These are phyloP conservation scores for Leistus spinibarbis DNA, from an alignment of 2,888 invertebrate genomes.

Conservation along the genomic window DNA sequence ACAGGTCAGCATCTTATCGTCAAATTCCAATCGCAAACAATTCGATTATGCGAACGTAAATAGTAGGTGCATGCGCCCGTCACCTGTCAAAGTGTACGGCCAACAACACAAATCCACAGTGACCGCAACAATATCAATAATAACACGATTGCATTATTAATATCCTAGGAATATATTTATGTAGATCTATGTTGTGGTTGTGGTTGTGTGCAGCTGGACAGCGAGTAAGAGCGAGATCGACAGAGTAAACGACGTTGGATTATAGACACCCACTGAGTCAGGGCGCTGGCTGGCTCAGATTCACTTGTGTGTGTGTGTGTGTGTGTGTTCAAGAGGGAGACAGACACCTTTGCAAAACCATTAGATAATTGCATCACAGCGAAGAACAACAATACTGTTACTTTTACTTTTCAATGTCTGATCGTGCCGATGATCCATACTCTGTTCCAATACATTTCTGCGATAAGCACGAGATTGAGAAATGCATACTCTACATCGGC, in stretches of 20 bases:
- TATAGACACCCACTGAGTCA: not conserved
- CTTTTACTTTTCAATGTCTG: not conserved
- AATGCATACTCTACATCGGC: not conserved
- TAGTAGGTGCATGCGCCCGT: not conserved
- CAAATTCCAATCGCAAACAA: not conserved
- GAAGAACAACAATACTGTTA: not conserved
- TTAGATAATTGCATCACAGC: slow-evolving; percentile 16
- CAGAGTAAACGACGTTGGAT: not conserved
- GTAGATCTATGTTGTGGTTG: not conserved
- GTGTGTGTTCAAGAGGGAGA: not conserved
- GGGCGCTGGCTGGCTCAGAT: not conserved
- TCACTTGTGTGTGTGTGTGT: not conserved
- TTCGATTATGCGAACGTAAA: not conserved
- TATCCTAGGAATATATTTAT: not conserved
- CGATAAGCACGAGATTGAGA: not conserved
- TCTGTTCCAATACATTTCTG: not conserved
- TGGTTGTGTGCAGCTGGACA: not conserved
- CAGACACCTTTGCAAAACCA: slow-evolving; percentile 18
- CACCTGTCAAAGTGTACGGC: not conserved
- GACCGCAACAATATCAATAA: not conserved
- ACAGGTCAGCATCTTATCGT: not conserved
- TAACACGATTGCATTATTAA: not conserved
- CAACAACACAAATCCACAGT: not conserved
- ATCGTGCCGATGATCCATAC: not conserved
- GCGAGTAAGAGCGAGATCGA: not conserved